Evolutionary conservation across 1,140 invertebrate genomes (phyloP).

Genomic region (Spodoptera litura): DNA sequence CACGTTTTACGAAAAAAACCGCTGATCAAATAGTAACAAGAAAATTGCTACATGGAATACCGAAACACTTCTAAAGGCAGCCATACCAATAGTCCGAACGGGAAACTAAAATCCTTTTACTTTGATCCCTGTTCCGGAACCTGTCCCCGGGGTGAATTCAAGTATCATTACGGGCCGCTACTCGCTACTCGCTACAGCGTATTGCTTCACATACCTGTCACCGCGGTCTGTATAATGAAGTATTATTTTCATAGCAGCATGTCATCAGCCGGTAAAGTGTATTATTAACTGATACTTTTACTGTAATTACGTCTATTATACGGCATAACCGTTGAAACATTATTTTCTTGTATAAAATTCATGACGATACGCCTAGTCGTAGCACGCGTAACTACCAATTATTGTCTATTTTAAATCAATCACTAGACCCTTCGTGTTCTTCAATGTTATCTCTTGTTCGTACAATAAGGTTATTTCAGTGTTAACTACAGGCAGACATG

Average conservation of each 20-base stretch:
- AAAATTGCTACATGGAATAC: background rate
- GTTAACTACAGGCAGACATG: background rate
- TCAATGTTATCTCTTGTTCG: conserved; percentile 10
- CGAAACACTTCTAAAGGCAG: background rate
- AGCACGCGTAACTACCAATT: conserved; percentile 35
- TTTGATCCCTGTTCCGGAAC: conserved; percentile 59
- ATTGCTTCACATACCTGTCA: conserved; percentile 58
- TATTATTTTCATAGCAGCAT: conserved; percentile 4
- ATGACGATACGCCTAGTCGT: conserved; percentile 14
- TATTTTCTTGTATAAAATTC: conserved; percentile 26
- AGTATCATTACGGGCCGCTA: conserved; percentile 56
- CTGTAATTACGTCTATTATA: conserved; percentile 6
- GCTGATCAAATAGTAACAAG: background rate
- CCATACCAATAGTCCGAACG: conserved; percentile 7
- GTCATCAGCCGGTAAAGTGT: background rate
- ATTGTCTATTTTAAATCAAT: conserved; percentile 29
- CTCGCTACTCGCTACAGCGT: conserved; percentile 51
- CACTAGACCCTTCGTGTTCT: conserved; percentile 18
- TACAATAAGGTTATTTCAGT: conserved; percentile 2
- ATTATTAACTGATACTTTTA: conserved; percentile 31
- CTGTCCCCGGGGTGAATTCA: conserved; percentile 56
- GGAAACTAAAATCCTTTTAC: conserved; percentile 49
- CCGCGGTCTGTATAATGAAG: conserved; percentile 39
- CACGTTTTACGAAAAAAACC: background rate
- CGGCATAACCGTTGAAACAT: conserved; percentile 6